Percentiles rank a stretch among this genome's conserved stretches.
Conservation (phyloP, 1,140 invertebrate genomes). For the Whitmania pigra region DNA sequence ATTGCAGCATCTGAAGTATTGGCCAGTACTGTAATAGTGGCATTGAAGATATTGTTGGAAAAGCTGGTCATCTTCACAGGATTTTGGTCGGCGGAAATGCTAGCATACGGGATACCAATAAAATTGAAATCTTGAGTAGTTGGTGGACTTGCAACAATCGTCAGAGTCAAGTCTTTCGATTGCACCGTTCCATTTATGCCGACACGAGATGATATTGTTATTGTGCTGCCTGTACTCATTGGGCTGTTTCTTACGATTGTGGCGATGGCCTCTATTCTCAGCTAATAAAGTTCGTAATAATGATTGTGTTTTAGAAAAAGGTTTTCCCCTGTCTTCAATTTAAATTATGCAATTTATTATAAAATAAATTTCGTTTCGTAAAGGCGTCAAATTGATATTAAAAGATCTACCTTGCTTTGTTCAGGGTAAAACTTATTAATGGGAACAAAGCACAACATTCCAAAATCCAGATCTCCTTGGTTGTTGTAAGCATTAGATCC, state of each 20-base stretch:
- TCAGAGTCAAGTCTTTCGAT: slow-evolving; percentile 21
- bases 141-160: slow-evolving; percentile 23
- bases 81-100: slow-evolving; percentile 1
- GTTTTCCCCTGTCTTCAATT: neutral
- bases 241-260: slow-evolving; percentile 26
- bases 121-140: slow-evolving; percentile 3
- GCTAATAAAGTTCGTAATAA: slow-evolving; percentile 23
- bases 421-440: neutral
- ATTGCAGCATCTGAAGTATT: slow-evolving; percentile 25
- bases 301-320: neutral
- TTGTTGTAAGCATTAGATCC: neutral
- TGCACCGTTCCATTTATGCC: slow-evolving; percentile 28
- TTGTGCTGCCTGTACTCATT: slow-evolving; percentile 17
- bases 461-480: neutral
- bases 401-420: neutral
- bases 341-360: neutral
- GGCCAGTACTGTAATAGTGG: slow-evolving; percentile 24
- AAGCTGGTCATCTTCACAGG: slow-evolving; percentile 24
- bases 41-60: slow-evolving; percentile 23
- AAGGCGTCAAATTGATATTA: too few species aligned
- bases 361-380: neutral
- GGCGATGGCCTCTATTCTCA: slow-evolving; percentile 28
- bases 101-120: too few species aligned
- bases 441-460: neutral
- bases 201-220: slow-evolving; percentile 26